Conservation (phyloP, 2,888 invertebrate species). For the Andrena bucephala region DNA sequence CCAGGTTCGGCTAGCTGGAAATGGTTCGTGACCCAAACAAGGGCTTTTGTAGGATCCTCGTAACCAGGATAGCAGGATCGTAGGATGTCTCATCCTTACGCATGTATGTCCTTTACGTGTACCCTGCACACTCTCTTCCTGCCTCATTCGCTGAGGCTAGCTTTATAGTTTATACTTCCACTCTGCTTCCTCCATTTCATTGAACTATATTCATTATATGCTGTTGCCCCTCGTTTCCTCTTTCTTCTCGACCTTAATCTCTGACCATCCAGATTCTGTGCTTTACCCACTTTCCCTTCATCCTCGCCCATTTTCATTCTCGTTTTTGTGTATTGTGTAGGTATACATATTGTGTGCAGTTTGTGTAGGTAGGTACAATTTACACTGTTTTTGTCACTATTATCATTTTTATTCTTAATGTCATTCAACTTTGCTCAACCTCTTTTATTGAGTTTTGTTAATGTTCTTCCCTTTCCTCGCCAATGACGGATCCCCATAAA, state of each 20-base stretch:
- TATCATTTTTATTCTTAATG: too few relatives aligned
- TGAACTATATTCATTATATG: not conserved
- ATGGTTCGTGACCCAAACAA: constrained; percentile 84
- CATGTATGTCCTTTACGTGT: constrained; percentile 65
- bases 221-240: not conserved
- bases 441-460: too few relatives aligned
- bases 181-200: not conserved
- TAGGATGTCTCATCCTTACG: constrained; percentile 69
- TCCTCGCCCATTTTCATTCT: too few relatives aligned
- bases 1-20: constrained; percentile 72
- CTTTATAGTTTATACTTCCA: not conserved
- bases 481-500: too few relatives aligned
- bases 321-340: too few relatives aligned
- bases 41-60: constrained; percentile 84
- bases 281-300: not conserved
- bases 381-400: too few relatives aligned
- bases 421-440: too few relatives aligned
- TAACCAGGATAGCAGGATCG: constrained; percentile 81
- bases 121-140: constrained; percentile 20
- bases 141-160: not conserved
- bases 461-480: too few relatives aligned
- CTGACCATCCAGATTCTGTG: not conserved
- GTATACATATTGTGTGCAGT: too few relatives aligned
- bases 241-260: not conserved
- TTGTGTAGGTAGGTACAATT: too few relatives aligned